Conservation (phyloP, 2,113 vertebrate genomes). For the Callaeas wilsoni region DNA sequence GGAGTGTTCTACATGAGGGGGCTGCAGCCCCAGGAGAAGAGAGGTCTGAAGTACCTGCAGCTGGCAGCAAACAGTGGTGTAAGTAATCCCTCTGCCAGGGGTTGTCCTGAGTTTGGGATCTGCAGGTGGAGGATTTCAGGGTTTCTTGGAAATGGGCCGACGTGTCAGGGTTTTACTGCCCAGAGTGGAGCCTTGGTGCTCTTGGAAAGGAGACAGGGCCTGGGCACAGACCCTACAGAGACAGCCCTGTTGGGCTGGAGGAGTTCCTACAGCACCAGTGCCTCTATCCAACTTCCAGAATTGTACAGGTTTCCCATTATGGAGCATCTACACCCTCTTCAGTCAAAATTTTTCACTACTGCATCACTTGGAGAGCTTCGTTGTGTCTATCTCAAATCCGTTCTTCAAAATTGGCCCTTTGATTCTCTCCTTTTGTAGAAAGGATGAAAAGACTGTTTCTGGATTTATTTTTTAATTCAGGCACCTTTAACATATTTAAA, state of each 20-base stretch:
- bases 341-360: background rate
- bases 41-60: conserved; percentile 79
- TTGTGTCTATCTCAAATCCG: background rate
- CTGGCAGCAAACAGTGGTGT: conserved; percentile 83
- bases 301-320: background rate
- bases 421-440: background rate
- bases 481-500: background rate
- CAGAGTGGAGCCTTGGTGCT: background rate
- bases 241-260: background rate
- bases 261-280: background rate
- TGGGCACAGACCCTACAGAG: background rate
- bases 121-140: background rate
- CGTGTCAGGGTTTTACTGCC: background rate
- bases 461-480: background rate
- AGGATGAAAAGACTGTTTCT: background rate
- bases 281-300: background rate
- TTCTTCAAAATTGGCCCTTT: background rate
- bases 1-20: conserved; percentile 81
- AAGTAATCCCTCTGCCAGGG: background rate
- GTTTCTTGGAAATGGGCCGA: background rate
- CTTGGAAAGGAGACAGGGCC: background rate
- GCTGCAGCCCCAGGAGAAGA: conserved; percentile 64
- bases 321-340: conserved; percentile 8
- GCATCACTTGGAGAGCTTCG: background rate
- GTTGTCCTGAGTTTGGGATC: background rate